Evolutionary conservation across 2,113 vertebrate genomes (phyloP), one percentile per base, ranked within the genome.

Genomic region (Actenoides lindsayi): DNA sequence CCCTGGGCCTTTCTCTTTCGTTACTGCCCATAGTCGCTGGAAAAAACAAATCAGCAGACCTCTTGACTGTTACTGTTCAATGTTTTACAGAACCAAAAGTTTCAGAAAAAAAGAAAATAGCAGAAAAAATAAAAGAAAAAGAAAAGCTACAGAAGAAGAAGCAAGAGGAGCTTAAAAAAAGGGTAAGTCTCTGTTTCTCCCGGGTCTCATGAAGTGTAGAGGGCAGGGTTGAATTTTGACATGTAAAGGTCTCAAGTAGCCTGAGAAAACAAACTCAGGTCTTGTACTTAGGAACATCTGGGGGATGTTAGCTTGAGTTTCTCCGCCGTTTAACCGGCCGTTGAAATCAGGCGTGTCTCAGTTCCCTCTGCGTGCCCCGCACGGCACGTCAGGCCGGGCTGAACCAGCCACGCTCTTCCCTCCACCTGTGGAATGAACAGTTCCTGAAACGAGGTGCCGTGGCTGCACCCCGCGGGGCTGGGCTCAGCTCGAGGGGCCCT

Each of bases 61-160:
- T 64, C 30, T 4, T 20, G 89, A 96, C 63, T 37, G 88, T 53
- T 76, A 6, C 68, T 93, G 35, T 88, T 83, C 60, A 9, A 23
- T 96, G 44, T 95, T 83, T 96, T 93, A 81, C 97, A 99, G 99
- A 99, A 81, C 71, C 97, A 37, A 99, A 99, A 95, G 97, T 98
- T 92, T 98, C 99, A 73, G 99, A 99, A 87, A 99, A 99, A 98
- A 99, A 99, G 98, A 99, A 99, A 98, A 98, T 99, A 97, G 98
- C 91, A 96, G 99, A 99, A 94, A 99, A 99, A 97, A 99, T 99
- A 85, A 99, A 99, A 98, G 99, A 99, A 96, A 99, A 98, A 97
- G 99, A 99, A 97, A 99, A 98, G 91, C 97, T 98, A 95, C 97
- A 99, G 96, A 99, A 98, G 97, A 99, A 99, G 94, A 99, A 98